These are phyloP conservation scores for Megaceryle maxima DNA, from an alignment of 2,113 vertebrate species.

Conservation along the genomic window DNA sequence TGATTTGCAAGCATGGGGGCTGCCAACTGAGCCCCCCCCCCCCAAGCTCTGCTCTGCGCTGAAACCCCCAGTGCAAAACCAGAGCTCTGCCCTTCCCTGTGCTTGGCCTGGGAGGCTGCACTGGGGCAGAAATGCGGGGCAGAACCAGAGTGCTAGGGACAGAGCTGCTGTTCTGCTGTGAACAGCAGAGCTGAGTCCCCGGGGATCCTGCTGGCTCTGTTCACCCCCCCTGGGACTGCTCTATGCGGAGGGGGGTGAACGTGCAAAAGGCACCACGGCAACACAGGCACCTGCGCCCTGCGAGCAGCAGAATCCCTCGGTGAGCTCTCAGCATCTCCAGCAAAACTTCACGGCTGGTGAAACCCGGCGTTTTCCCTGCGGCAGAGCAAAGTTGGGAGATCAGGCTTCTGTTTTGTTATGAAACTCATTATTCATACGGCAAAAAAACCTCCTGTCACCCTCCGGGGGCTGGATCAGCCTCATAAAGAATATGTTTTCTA, in stretches of 20 bases:
- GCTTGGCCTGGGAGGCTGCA: accelerated
- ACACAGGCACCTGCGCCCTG: accelerated
- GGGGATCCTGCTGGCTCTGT: accelerated
- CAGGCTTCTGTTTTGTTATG: background rate
- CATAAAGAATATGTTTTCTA: background rate
- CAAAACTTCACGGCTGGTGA: accelerated
- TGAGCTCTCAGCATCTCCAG: background rate
- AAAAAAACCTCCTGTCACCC: background rate
- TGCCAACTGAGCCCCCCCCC: background rate
- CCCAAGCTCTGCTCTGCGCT: background rate
- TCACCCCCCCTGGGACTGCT: accelerated
- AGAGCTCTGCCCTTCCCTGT: accelerated
- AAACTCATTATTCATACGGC: background rate
- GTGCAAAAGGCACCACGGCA: background rate
- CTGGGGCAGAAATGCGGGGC: background rate
- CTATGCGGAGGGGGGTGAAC: accelerated
- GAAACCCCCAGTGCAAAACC: background rate
- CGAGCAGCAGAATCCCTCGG: background rate
- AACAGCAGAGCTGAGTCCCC: background rate
- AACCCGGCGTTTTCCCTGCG: accelerated
- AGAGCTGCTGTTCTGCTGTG: background rate
- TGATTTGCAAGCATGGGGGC: background rate
- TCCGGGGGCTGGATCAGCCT: background rate
- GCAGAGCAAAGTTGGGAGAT: accelerated
- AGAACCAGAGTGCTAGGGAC: accelerated